A percentile compares a stretch with the other conserved stretches of the same genome.
Conservation (phyloP, 2,888 invertebrate species). For the Zelleria hepariella region DNA sequence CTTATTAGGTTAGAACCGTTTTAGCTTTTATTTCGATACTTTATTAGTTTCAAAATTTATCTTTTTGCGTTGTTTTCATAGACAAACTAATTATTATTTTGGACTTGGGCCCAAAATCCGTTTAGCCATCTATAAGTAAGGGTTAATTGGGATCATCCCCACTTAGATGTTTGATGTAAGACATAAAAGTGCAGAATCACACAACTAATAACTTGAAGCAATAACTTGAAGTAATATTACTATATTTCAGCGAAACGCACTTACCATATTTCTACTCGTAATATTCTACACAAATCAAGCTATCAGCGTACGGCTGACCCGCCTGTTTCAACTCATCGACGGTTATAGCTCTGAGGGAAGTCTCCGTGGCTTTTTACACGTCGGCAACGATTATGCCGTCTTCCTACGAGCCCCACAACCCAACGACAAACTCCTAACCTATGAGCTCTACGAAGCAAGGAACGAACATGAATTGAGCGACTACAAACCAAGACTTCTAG, state of each 20-base stretch:
- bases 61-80: too few relatives aligned
- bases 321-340: slow-evolving; percentile 49
- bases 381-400: slow-evolving; percentile 50
- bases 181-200: too few relatives aligned
- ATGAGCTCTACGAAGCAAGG: slow-evolving; percentile 52
- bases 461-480: slow-evolving; percentile 29
- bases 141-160: too few relatives aligned
- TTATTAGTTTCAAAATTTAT: too few relatives aligned
- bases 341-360: slow-evolving; percentile 43
- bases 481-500: slow-evolving; percentile 40
- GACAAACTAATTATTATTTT: too few relatives aligned
- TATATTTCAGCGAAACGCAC: not conserved
- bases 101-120: too few relatives aligned
- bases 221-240: not conserved
- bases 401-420: slow-evolving; percentile 39
- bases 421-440: slow-evolving; percentile 42
- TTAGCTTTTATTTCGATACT: too few relatives aligned
- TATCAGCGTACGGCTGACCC: slow-evolving; percentile 42
- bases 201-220: not conserved
- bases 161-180: too few relatives aligned
- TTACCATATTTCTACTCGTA: not conserved
- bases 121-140: too few relatives aligned
- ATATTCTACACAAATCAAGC: slow-evolving; percentile 6
- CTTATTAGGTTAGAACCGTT: not conserved
- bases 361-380: slow-evolving; percentile 44